phyloP scores from a whole-genome alignment of 1,140 invertebrate genomes.

The Drosophila orena region DNA sequence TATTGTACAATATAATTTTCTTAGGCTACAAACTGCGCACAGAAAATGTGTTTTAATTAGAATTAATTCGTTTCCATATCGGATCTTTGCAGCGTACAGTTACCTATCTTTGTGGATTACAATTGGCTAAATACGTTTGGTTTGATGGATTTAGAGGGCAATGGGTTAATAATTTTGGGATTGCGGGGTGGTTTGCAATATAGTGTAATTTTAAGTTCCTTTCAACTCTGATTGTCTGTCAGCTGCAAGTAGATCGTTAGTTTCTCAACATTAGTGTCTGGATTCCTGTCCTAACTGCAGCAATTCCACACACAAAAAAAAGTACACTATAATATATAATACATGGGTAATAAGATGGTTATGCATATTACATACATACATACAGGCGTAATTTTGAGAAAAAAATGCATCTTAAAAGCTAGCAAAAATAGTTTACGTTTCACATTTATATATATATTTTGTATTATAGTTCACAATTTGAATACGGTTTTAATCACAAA shows the following conservation, averaged over 20 bases:
- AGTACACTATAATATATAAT: slow-evolving; percentile 18
- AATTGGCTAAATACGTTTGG: slow-evolving; percentile 31
- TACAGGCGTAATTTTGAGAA: slow-evolving; percentile 33
- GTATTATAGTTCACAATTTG: slow-evolving; percentile 24
- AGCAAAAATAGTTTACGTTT: slow-evolving; percentile 58
- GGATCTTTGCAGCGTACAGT: slow-evolving; percentile 56
- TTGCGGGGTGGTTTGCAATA: slow-evolving; percentile 9
- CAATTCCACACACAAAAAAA: slow-evolving; percentile 33
- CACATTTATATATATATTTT: slow-evolving; percentile 26
- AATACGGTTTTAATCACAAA: slow-evolving; percentile 20
- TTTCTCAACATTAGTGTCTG: slow-evolving; percentile 20
- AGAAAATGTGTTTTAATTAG: slow-evolving; percentile 23
- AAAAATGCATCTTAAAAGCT: slow-evolving; percentile 44
- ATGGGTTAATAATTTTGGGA: slow-evolving; percentile 17
- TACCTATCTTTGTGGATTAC: slow-evolving; percentile 9
- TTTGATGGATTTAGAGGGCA: slow-evolving; percentile 3
- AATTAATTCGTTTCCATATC: slow-evolving; percentile 37
- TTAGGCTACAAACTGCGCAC: slow-evolving; percentile 39
- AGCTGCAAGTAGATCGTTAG: slow-evolving; percentile 66
- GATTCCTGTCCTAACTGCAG: slow-evolving; percentile 34
- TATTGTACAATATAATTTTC: slow-evolving; percentile 52
- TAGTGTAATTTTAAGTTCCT: slow-evolving; percentile 40
- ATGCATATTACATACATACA: slow-evolving; percentile 27
- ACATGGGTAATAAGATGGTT: slow-evolving; percentile 10
- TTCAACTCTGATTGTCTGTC: slow-evolving; percentile 80